Evolutionary conservation across 2,113 vertebrate genomes (phyloP).

Genomic region (Percopsis transmontana): DNA sequence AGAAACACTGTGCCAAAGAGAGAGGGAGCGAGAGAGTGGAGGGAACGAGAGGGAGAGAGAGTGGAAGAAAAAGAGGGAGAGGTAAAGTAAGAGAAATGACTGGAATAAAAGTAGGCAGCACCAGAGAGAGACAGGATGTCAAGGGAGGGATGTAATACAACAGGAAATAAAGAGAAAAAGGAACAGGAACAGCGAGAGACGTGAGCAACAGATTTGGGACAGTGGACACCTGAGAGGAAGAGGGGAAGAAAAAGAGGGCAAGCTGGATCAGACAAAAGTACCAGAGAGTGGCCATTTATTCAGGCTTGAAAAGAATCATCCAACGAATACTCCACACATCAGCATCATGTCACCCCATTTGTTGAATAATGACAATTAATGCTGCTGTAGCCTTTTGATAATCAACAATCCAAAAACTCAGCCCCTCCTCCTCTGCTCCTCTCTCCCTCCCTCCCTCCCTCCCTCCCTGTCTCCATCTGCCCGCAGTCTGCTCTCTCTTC

Average conservation of each 20-base stretch:
- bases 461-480: too few species aligned
- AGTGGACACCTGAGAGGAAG: constrained; percentile 21
- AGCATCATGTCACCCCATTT: too few species aligned
- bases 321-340: too few species aligned
- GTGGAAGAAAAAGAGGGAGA: not conserved
- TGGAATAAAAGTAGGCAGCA: constrained; percentile 22
- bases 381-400: too few species aligned
- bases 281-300: constrained; percentile 13
- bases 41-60: too few species aligned
- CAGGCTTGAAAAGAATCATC: too few species aligned
- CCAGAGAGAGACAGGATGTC: not conserved
- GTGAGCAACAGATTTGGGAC: constrained; percentile 19
- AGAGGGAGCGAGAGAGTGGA: constrained; percentile 4
- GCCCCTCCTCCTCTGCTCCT: too few species aligned
- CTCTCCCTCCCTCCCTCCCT: too few species aligned
- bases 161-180: not conserved
- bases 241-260: constrained; percentile 4
- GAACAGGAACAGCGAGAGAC: constrained; percentile 4
- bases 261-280: constrained; percentile 15
- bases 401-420: too few species aligned
- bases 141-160: not conserved
- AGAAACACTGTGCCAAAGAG: not conserved
- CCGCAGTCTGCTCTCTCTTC: too few species aligned
- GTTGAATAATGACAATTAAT: too few species aligned
- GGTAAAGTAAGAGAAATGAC: not conserved